Conservation (phyloP, 2,888 invertebrate species). For the Drosophila mimica region DNA sequence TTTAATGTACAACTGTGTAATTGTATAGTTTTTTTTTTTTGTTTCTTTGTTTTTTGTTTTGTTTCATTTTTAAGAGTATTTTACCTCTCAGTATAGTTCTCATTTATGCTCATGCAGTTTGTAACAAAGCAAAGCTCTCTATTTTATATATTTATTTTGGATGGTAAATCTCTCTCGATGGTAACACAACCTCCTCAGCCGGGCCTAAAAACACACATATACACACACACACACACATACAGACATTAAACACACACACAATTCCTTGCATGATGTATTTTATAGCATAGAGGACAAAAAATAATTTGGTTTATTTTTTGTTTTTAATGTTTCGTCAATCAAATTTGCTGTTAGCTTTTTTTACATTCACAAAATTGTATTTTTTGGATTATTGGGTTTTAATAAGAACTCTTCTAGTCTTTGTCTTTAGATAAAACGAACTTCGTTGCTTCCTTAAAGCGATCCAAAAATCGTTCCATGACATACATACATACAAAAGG, state of each 20-base stretch:
- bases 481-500: conserved; percentile 1
- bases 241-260: conserved; percentile 16
- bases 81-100: conserved; percentile 42
- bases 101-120: conserved; percentile 2
- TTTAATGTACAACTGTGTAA: conserved; percentile 9
- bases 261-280: conserved; percentile 45
- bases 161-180: conserved; percentile 37
- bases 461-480: conserved; percentile 14
- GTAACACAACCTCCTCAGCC: conserved; percentile 33
- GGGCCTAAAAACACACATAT: conserved; percentile 30
- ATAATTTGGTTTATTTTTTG: conserved; percentile 1
- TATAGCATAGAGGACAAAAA: conserved; percentile 31
- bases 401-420: conserved; percentile 50
- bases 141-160: conserved; percentile 9
- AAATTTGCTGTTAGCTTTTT: conserved; percentile 21
- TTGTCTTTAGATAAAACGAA: conserved; percentile 33
- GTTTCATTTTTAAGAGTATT: conserved; percentile 32
- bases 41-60: conserved; percentile 4
- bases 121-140: conserved; percentile 32
- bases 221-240: conserved; percentile 12
- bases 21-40: conserved; percentile 29
- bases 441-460: conserved; percentile 38
- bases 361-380: not conserved
- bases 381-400: conserved; percentile 8
- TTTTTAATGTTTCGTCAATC: conserved; percentile 6